Percentiles rank a stretch among this genome's conserved stretches.
phyloP scores from a whole-genome alignment of 2,797 vertebrate genomes.

The Ptychobarbus kaznakovi region DNA sequence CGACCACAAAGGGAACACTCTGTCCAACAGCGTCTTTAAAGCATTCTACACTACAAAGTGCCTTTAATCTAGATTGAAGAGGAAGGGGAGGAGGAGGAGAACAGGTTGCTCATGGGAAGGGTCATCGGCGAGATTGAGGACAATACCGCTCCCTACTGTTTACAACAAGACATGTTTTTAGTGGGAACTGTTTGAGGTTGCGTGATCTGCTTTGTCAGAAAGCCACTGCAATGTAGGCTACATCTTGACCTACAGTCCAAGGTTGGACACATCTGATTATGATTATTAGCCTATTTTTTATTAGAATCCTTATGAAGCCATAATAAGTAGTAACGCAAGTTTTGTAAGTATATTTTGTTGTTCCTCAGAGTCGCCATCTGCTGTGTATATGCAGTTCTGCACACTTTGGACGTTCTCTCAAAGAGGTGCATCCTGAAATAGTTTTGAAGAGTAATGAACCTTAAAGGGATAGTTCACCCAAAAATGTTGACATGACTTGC shows the following conservation, averaged over 20 bases:
- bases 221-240: not conserved
- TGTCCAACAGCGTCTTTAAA: conserved; percentile 29
- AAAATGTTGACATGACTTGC: not conserved
- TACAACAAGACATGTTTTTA: not conserved
- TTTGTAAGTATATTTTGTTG: not conserved
- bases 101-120: not conserved
- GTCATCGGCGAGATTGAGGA: not conserved
- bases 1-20: conserved; percentile 16
- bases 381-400: not conserved
- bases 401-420: not conserved
- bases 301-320: not conserved
- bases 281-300: not conserved
- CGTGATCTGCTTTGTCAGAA: not conserved
- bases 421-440: not conserved
- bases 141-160: conserved; percentile 48
- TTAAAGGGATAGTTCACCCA: not conserved
- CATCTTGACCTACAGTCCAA: not conserved
- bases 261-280: not conserved
- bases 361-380: conserved; percentile 3
- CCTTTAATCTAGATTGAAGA: conserved; percentile 54
- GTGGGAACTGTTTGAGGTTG: not conserved
- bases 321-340: not conserved
- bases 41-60: conserved; percentile 49
- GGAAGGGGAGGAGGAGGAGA: conserved; percentile 9
- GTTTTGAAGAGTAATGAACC: not conserved